Conservation (phyloP, 2,113 vertebrate species). For the Callaeas wilsoni region DNA sequence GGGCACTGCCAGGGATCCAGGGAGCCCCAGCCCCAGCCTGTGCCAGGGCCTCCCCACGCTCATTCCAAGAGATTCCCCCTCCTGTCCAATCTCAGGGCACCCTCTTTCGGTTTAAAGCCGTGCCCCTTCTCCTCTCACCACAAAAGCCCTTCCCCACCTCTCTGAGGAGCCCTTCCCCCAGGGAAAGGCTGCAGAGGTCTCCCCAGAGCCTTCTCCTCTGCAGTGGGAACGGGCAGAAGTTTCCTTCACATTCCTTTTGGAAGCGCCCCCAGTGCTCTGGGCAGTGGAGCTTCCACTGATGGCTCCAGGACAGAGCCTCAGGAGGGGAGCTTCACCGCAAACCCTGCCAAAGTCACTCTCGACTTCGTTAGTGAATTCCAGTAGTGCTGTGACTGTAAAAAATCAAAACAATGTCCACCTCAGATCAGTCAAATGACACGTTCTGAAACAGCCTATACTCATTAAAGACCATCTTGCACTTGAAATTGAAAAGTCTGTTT, state of each 20-base stretch:
- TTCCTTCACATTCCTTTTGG: neutral
- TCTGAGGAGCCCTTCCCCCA: neutral
- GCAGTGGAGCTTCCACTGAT: neutral
- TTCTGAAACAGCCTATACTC: neutral
- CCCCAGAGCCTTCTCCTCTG: neutral
- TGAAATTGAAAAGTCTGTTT: neutral
- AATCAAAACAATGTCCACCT: neutral
- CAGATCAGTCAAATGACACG: neutral
- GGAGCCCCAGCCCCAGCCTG: neutral
- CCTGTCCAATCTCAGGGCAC: fast-evolving
- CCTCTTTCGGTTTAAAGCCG: fast-evolving
- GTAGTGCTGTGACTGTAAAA: neutral
- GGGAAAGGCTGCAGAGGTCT: no score
- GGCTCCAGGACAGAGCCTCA: neutral
- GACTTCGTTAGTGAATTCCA: neutral
- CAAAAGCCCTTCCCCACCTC: neutral
- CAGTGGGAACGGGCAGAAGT: neutral
- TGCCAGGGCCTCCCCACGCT: fast-evolving
- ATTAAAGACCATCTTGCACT: neutral
- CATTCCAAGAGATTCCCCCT: neutral
- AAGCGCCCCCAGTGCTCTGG: neutral
- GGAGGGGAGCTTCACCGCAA: neutral
- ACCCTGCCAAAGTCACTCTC: neutral
- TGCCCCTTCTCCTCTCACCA: neutral
- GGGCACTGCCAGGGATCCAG: neutral